Base-by-base conservation (phyloP, 1,140 invertebrate species). In the Mercenaria mercenaria region DNA sequence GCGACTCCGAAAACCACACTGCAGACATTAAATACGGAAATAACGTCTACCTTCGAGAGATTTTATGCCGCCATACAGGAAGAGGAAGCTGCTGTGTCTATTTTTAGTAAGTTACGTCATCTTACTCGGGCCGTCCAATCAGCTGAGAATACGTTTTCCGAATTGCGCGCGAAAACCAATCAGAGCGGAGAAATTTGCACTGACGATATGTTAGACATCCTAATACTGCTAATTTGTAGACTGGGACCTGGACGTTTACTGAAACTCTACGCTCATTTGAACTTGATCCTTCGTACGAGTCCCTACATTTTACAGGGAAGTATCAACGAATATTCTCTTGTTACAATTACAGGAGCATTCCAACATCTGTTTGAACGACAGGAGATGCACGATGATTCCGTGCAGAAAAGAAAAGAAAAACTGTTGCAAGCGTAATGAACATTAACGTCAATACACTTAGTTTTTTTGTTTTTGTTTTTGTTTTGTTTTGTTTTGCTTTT, bases 341-440 rank as follows among this genome's bases (percentile, higher is more conserved):
- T 69, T 3, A 89, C 77, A 0, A 18, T 89, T 4, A 56, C 32
- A 20, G 61, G 37, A 23, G 87, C 87, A 6, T 89, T 74, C n/a
- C 79, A 89, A 50, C 80, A 89, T 32, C 43, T 89, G 29, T 82
- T 82, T 89, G 87, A 89, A 50, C 79, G 61, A 20, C 47, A 74
- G 23, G 67, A 69, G 34, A 23, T 89, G 64, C 56, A 80, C 32
- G 50, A 26, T 50, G 8, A 41, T 23, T 47, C 43, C 43, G n/a
- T n/a, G n/a, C n/a, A n/a, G n/a, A n/a, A n/a, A n/a, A n/a, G n/a
- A n/a, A n/a, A n/a, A n/a, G n/a, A n/a, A n/a, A n/a, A n/a, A n/a
- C n/a, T n/a, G n/a, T n/a, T n/a, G n/a, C n/a, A n/a, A n/a, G n/a
- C n/a, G n/a, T n/a, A n/a, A n/a, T n/a, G n/a, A n/a, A n/a, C n/a